Conservation (phyloP, 2,888 invertebrate species). For the Oconnorella tubifera region DNA sequence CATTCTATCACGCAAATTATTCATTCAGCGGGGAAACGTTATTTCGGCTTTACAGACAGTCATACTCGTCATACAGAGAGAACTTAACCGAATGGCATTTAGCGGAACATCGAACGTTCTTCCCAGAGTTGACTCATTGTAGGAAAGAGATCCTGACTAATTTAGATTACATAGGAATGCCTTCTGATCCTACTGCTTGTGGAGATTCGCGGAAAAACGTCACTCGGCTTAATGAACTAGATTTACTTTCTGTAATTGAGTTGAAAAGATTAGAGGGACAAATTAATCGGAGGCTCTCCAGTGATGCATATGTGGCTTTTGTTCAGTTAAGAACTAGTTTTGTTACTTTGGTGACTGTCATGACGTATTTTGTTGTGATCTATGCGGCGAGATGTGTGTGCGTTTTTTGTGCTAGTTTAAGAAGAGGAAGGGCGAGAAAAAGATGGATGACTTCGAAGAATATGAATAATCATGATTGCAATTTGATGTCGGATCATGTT, state of each 20-base stretch:
- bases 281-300: constrained; percentile 15
- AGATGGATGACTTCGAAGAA: too few species aligned
- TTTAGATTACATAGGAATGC: constrained; percentile 31
- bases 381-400: not conserved
- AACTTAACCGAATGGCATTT: constrained; percentile 25
- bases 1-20: constrained; percentile 35
- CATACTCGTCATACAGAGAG: constrained; percentile 25
- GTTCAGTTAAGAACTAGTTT: not conserved
- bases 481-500: too few species aligned
- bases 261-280: constrained; percentile 14
- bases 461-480: too few species aligned
- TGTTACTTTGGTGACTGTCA: not conserved
- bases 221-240: constrained; percentile 29
- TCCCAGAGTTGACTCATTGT: constrained; percentile 32
- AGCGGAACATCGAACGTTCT: constrained; percentile 26
- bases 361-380: not conserved
- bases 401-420: too few species aligned
- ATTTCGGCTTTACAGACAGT: constrained; percentile 31
- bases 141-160: constrained; percentile 34
- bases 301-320: not conserved
- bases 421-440: too few species aligned
- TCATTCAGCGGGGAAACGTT: constrained; percentile 34
- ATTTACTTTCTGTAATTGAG: constrained; percentile 23
- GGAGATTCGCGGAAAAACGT: constrained; percentile 34
- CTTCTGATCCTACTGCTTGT: constrained; percentile 31